phyloP scores from a whole-genome alignment of 2,113 vertebrate genomes.

The Canis aureus region DNA sequence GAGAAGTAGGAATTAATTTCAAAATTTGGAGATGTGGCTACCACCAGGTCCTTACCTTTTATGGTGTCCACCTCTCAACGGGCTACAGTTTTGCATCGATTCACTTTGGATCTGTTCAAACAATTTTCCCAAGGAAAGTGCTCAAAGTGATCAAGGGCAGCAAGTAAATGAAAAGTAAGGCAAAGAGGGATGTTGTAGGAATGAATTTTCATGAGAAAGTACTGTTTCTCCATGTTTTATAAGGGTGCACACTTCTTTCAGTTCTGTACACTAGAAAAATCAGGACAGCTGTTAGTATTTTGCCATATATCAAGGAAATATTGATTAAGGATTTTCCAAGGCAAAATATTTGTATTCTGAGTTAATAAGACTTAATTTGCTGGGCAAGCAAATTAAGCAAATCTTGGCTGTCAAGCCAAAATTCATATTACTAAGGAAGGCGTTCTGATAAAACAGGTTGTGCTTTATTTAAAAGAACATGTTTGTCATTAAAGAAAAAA shows the following conservation, averaged over 20 bases:
- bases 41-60: neutral
- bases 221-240: neutral
- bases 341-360: neutral
- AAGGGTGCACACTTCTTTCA: neutral
- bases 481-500: neutral
- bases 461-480: neutral
- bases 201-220: neutral
- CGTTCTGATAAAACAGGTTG: neutral
- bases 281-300: neutral
- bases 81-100: neutral
- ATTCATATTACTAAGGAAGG: neutral
- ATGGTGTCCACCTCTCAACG: neutral
- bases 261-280: neutral
- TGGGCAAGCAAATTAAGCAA: neutral
- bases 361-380: neutral
- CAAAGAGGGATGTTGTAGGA: neutral
- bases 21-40: neutral
- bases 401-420: neutral
- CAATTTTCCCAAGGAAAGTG: neutral
- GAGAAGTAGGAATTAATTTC: neutral
- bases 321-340: neutral
- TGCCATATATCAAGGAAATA: neutral
- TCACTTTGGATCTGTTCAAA: neutral
- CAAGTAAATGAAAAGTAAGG: neutral
- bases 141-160: neutral